A percentile compares a stretch with the other conserved stretches of the same genome.
These are phyloP conservation scores for Opisthocomus hoazin DNA, from an alignment of 2,113 vertebrate species.

Conservation along the genomic window DNA sequence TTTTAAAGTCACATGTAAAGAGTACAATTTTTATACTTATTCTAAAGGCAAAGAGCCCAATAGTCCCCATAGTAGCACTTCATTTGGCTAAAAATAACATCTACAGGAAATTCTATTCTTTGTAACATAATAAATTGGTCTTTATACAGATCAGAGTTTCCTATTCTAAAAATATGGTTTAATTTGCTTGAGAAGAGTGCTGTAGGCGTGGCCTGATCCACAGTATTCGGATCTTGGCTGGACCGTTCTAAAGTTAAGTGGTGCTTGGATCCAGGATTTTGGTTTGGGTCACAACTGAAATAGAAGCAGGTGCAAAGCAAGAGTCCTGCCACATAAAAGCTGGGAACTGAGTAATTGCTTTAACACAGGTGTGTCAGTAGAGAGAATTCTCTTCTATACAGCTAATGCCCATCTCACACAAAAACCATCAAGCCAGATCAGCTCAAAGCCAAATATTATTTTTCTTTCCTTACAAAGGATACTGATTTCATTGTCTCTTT, in stretches of 20 bases:
- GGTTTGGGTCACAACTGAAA: background rate
- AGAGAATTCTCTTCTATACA: background rate
- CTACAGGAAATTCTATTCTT: constrained; percentile 35
- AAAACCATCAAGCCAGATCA: background rate
- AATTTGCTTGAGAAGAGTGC: background rate
- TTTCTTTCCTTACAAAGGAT: constrained; percentile 78
- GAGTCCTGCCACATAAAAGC: background rate
- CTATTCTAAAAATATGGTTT: background rate
- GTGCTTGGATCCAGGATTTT: background rate
- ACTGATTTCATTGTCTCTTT: constrained; percentile 94
- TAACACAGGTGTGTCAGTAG: background rate
- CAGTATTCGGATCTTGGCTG: background rate
- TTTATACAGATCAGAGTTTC: constrained; percentile 6
- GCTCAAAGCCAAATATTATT: background rate
- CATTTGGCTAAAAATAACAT: constrained; percentile 22
- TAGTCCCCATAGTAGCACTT: background rate
- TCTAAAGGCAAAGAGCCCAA: background rate
- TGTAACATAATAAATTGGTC: background rate
- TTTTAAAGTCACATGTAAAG: background rate
- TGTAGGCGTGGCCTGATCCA: background rate
- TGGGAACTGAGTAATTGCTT: background rate
- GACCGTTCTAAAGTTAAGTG: background rate
- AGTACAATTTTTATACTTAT: background rate
- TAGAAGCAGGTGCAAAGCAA: background rate
- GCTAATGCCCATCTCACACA: background rate